Conservation (phyloP, 53 echinoderm and acorn worm genomes). For the Pentamera pediparva region DNA sequence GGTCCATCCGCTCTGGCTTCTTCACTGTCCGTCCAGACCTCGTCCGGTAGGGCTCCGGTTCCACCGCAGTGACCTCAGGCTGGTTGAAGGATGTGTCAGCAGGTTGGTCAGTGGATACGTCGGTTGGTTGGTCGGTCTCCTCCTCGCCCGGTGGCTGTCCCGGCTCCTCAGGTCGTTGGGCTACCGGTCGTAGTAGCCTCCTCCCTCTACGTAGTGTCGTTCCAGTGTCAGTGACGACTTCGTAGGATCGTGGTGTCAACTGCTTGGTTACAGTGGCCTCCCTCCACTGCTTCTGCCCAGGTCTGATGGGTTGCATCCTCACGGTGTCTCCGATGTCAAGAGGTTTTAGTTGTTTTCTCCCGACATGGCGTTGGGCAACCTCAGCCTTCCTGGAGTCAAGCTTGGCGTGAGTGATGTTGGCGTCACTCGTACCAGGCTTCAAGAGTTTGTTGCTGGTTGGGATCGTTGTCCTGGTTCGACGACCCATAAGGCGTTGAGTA, state of each 20-base stretch:
- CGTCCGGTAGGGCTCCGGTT: no score
- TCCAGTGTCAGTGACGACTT: constrained; percentile 15
- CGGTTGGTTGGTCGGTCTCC: no score
- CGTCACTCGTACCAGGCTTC: no score
- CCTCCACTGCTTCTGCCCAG: constrained; percentile 36
- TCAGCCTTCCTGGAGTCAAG: neutral
- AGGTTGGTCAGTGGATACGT: no score
- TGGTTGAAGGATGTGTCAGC: no score
- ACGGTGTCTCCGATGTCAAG: constrained; percentile 48
- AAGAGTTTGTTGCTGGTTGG: neutral
- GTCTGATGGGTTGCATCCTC: constrained; percentile 44
- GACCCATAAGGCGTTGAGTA: constrained; percentile 47
- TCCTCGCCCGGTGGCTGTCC: no score
- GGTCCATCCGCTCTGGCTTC: no score
- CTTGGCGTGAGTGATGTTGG: no score
- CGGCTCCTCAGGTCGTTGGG: no score
- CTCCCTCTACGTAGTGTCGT: constrained; percentile 12
- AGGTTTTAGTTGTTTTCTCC: neutral
- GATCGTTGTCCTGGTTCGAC: constrained; percentile 34
- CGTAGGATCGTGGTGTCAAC: constrained; percentile 23
- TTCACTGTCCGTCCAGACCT: no score
- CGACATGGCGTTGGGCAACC: neutral
- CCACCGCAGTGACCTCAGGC: no score
- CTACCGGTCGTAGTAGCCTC: neutral
- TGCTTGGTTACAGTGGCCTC: constrained; percentile 11